A percentile compares a stretch with the other conserved stretches of the same genome.
phyloP scores from a whole-genome alignment of 2,888 invertebrate species.

The Eupithecia subumbrata region DNA sequence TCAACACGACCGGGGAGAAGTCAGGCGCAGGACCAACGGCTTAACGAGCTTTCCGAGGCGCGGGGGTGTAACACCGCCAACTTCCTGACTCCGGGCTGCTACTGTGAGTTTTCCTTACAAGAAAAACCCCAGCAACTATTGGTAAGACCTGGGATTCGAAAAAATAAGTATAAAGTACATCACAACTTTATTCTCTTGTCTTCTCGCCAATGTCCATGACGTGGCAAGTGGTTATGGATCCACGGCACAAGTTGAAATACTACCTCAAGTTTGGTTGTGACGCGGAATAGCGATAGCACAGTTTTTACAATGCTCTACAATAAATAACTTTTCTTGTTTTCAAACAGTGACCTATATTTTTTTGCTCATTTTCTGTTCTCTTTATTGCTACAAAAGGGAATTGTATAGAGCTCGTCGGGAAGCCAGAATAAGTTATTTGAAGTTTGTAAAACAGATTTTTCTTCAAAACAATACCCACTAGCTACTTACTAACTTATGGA shows the following conservation, averaged over 20 bases:
- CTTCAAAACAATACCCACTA: not conserved
- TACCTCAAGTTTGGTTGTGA: not conserved
- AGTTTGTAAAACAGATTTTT: not conserved
- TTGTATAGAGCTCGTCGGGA: not conserved
- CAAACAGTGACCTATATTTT: constrained; percentile 1
- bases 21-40: too few relatives aligned
- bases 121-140: too few relatives aligned
- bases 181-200: not conserved
- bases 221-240: too few relatives aligned
- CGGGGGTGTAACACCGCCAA: too few relatives aligned
- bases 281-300: not conserved
- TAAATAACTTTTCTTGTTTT: not conserved
- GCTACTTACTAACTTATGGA: not conserved
- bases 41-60: too few relatives aligned
- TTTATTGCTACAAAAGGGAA: not conserved
- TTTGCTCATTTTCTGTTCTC: not conserved
- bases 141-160: too few relatives aligned
- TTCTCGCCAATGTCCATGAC: not conserved
- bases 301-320: not conserved
- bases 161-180: too few relatives aligned
- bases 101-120: too few relatives aligned
- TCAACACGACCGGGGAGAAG: too few relatives aligned
- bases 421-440: constrained; percentile 11
- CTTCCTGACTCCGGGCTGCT: too few relatives aligned
- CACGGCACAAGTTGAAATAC: not conserved